Base-by-base conservation (phyloP, 35 echinoderm and acorn worm species). In the Anneissia japonica region DNA sequence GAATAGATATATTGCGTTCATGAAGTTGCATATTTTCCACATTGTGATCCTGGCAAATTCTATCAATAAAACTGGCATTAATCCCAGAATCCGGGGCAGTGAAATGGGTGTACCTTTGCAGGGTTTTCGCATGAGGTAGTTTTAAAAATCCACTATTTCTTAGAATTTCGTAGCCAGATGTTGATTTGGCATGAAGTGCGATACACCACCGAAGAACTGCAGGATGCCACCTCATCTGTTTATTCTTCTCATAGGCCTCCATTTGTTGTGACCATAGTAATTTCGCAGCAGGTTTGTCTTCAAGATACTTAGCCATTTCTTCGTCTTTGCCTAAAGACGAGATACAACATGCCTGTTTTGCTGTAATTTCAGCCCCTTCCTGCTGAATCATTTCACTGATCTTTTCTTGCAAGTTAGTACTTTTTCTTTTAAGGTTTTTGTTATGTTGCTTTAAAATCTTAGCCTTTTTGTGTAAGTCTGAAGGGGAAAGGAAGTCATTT, bases 161-260 rank as follows among this genome's bases (percentile, higher is more conserved):
- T 40, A 81, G 7, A 1, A 81, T 0, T 40, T 40, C n/a, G 31
- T 81, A 81, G 3, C 35, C 79, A 39, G 10, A 3, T 39, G 83
- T 34, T n/a, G 88, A 90, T 77, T 90, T 90, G 40, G 38, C 39
- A 33, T 84, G 89, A 0, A 91, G 83, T 30, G 75, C 76, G 19
- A 91, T 86, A 72, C 83, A 91, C 76, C 85, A 86, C 13, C 83
- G 12, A 31, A 91, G 38, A 11, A 84, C 33, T 14, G 81, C 83
- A 46, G 89, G 89, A 85, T 91, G 89, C 74, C 89, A 91, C 3
- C 83, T 36, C 76, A 78, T 91, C 3, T 39, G 30, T 73, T 51
- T 84, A 6, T 26, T 43, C 31, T 36, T 34, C 14, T 43, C 4
- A 30, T 5, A 10, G 29, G 34, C 77, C 4, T 31, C 77, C 35